Conservation (phyloP, 2,888 invertebrate genomes). For the Deilephila porcellus region DNA sequence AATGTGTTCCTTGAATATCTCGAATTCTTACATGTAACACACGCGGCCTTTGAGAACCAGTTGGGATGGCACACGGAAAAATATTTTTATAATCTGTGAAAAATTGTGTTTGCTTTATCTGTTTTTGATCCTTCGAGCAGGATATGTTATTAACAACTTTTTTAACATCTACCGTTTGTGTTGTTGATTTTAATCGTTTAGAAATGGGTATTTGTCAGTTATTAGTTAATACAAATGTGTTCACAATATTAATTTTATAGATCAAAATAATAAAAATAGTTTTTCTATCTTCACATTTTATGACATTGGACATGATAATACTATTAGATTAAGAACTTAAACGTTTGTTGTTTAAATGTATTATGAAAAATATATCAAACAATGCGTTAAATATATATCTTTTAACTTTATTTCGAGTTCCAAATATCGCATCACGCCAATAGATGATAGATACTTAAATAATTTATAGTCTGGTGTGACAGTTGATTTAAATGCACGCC, state of each 20-base stretch:
- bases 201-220: background rate
- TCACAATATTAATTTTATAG: background rate
- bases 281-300: no score
- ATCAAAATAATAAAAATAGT: no score
- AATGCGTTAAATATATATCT: no score
- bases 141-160: conserved; percentile 38
- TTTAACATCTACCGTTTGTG: background rate
- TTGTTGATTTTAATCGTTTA: background rate
- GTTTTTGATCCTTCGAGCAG: conserved; percentile 34
- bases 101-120: conserved; percentile 39
- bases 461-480: no score
- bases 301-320: no score
- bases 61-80: conserved; percentile 30
- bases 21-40: conserved; percentile 58
- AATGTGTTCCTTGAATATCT: conserved; percentile 61
- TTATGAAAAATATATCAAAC: no score
- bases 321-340: no score
- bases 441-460: no score
- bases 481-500: background rate
- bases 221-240: background rate
- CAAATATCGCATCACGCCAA: no score
- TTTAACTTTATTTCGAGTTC: no score
- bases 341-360: no score
- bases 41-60: conserved; percentile 31
- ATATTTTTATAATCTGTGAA: conserved; percentile 38